Base-by-base conservation (phyloP, 2,113 vertebrate species). In the Pleuronectes platessa region DNA sequence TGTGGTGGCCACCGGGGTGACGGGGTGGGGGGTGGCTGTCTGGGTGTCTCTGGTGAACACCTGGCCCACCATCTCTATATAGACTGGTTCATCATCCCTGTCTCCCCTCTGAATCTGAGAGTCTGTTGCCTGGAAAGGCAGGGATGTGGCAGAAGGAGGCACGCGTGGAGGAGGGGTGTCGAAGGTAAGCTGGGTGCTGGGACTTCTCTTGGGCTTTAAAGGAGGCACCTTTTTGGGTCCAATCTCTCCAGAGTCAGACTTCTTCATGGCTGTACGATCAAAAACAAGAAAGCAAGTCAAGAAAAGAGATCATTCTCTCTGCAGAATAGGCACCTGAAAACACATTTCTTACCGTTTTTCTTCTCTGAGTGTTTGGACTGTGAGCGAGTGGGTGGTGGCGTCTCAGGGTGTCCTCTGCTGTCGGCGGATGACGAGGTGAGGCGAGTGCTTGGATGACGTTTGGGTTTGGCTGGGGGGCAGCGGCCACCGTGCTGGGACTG, bases 61-160 rank as follows among this genome's bases (percentile, higher is more conserved):
- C 91, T 95, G 93, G 56, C 97, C 96, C 80, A 98, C 97, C 97
- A 98, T 98, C 90, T 98, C 97, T 0, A 98, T 98, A 83, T 98
- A 98, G 53, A 98, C 97, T 0, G 97, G 96, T 83, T 97, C 97
- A 6, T 97, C 96, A 0, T 96, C 95, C 18, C 94, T 85, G 0
- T 89, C 88, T 71, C 88, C 81, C 11, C 79, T 80, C 65, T 82
- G 90, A 24, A 82, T 85, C 83, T 81, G 90, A 86, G 92, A 85
- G 86, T 95, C 78, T 76, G 80, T 68, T 67, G 79, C 89, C 84
- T 90, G 82, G 84, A 94, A 88, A 68, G 92, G 89, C 55, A 93
- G 74, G 26, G 93, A 85, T 81, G 94, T 82, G 81, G 94, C 81
- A 65, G 90, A 86, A 53, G 87, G 88, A 75, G 61, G 90, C 90